A percentile compares a stretch with the other conserved stretches of the same genome.
Conservation (phyloP, 2,888 invertebrate species). For the Hanleya hanleyi region DNA sequence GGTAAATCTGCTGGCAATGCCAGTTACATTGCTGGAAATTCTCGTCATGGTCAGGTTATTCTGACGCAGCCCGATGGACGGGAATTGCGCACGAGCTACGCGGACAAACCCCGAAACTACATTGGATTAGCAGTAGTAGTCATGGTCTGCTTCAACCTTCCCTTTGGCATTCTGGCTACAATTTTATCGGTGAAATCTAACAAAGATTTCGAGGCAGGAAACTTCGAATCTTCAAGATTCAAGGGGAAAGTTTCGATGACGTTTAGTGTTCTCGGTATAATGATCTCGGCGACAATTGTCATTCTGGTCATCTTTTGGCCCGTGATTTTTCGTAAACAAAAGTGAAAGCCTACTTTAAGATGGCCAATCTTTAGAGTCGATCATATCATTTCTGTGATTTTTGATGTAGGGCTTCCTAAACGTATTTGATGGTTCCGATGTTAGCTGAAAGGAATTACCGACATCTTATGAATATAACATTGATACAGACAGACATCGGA, state of each 20-base stretch:
- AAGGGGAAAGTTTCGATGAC: conserved; percentile 38
- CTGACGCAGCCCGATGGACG: conserved; percentile 37
- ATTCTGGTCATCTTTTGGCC: conserved; percentile 41
- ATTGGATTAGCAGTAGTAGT: conserved; percentile 41
- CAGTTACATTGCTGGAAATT: neutral
- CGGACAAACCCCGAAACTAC: conserved; percentile 33
- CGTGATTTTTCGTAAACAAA: conserved; percentile 15
- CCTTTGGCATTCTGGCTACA: conserved; percentile 39
- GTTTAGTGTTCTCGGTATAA: conserved; percentile 36
- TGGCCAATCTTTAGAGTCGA: too few relatives aligned
- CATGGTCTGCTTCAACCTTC: conserved; percentile 42
- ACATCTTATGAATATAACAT: too few relatives aligned
- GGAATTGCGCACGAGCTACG: conserved; percentile 22
- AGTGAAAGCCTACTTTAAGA: too few relatives aligned
- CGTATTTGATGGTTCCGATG: too few relatives aligned
- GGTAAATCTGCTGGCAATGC: neutral
- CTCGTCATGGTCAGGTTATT: conserved; percentile 23
- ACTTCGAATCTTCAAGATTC: conserved; percentile 23
- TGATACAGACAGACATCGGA: too few relatives aligned
- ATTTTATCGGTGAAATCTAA: conserved; percentile 42
- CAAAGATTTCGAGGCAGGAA: conserved; percentile 36
- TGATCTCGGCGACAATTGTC: conserved; percentile 28
- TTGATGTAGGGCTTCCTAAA: too few relatives aligned
- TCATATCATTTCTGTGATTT: too few relatives aligned
- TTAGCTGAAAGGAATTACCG: too few relatives aligned